Evolutionary conservation across 2,888 invertebrate genomes (phyloP).

Genomic region (Ophion slaviceki): DNA sequence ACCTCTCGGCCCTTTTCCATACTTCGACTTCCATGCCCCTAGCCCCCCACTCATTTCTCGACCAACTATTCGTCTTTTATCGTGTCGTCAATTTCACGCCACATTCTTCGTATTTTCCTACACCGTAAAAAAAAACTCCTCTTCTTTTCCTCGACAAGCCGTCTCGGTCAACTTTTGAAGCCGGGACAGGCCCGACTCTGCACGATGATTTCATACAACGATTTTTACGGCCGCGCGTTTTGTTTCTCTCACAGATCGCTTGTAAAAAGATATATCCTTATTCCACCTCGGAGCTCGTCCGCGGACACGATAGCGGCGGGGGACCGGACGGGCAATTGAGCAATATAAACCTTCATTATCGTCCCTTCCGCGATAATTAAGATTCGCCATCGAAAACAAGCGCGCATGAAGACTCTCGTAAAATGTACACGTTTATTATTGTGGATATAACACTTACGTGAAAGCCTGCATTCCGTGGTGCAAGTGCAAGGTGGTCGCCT

Average conservation of each 20-base stretch:
- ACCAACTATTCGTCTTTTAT: neutral
- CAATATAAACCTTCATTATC: conserved; percentile 53
- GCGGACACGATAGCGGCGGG: neutral
- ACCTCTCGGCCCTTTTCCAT: neutral
- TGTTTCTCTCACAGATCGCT: conserved; percentile 2
- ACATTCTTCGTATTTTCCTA: neutral
- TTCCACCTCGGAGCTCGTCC: neutral
- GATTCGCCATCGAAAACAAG: conserved; percentile 32
- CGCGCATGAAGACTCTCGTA: conserved; percentile 41
- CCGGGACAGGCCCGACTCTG: neutral
- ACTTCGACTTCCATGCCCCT: no score
- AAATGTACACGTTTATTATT: conserved; percentile 54
- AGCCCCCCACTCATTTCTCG: no score
- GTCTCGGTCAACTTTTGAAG: conserved; percentile 7
- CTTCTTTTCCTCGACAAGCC: neutral
- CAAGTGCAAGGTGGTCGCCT: conserved; percentile 79
- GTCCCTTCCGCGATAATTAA: conserved; percentile 40
- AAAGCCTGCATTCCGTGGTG: conserved; percentile 80
- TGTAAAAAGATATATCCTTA: conserved; percentile 34
- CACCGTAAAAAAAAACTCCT: neutral
- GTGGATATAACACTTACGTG: conserved; percentile 72
- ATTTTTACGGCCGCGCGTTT: conserved; percentile 11
- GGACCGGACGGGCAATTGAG: conserved; percentile 33
- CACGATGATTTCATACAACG: conserved; percentile 25
- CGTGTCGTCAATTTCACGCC: neutral